Conservation (phyloP, 1,140 invertebrate genomes). For the Sesamia nonagrioides region DNA sequence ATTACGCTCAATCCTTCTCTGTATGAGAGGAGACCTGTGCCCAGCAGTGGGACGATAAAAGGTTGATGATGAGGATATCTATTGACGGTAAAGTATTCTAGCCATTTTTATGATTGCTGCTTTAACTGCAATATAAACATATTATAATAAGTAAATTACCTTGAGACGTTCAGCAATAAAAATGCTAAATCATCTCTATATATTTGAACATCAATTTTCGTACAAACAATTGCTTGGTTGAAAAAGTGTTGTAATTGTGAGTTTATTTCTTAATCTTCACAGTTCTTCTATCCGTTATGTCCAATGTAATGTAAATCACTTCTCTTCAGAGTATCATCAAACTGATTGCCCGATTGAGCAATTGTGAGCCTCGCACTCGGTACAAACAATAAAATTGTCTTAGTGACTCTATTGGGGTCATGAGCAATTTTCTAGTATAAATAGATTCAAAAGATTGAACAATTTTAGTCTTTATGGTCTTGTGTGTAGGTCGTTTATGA, state of each 20-base stretch:
- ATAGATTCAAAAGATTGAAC: neutral
- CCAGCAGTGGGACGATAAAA: too few species aligned
- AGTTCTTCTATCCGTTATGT: neutral
- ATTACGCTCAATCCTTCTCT: too few species aligned
- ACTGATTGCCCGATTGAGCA: slow-evolving; percentile 51
- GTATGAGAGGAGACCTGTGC: too few species aligned
- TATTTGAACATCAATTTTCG: neutral
- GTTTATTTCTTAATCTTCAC: slow-evolving; percentile 4
- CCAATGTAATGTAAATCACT: slow-evolving; percentile 33
- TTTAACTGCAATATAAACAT: neutral
- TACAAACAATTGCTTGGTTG: too few species aligned
- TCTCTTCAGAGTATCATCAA: neutral
- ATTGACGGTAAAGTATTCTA: neutral
- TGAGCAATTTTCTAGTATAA: slow-evolving; percentile 40
- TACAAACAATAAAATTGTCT: slow-evolving; percentile 48
- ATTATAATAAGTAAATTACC: neutral
- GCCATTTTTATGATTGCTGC: neutral
- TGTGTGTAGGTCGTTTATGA: neutral
- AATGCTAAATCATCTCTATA: neutral
- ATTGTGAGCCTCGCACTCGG: slow-evolving; percentile 39
- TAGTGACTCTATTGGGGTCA: slow-evolving; percentile 46
- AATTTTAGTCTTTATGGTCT: neutral
- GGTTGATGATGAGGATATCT: too few species aligned
- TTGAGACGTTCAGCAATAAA: too few species aligned
- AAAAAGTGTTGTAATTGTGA: too few species aligned